Percentiles rank a stretch among this genome's conserved stretches.
These are phyloP conservation scores for Oreochromis mossambicus DNA, from an alignment of 2,797 vertebrate genomes.

Conservation along the genomic window DNA sequence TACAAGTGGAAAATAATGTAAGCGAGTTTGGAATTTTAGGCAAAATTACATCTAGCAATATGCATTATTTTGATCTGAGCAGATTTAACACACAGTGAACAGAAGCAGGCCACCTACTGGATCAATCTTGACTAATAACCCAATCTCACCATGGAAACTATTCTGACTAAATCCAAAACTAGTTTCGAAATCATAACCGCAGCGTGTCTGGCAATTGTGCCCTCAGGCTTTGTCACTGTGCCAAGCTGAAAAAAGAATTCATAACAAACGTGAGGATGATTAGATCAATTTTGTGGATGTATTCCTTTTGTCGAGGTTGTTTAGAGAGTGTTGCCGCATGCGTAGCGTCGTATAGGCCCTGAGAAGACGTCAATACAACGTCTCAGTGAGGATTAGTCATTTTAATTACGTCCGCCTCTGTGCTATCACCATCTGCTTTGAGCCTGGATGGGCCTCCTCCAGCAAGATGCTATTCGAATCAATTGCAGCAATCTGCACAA, in stretches of 20 bases:
- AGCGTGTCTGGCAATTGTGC: neutral
- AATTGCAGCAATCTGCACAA: constrained; percentile 66
- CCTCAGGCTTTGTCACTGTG: constrained; percentile 6
- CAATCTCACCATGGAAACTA: constrained; percentile 20
- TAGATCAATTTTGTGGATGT: neutral
- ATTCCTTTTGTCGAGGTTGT: constrained; percentile 3
- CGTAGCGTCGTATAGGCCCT: neutral
- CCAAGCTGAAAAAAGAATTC: constrained; percentile 14
- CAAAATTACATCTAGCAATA: neutral
- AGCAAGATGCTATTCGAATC: constrained; percentile 71
- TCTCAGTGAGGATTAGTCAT: constrained; percentile 70
- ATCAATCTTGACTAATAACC: constrained; percentile 13
- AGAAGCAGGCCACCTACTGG: neutral
- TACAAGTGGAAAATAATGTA: neutral
- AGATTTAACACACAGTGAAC: neutral
- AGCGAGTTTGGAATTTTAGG: constrained; percentile 5
- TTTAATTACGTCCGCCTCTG: constrained; percentile 78
- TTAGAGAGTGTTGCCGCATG: neutral
- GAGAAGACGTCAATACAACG: constrained; percentile 48
- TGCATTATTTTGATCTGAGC: neutral
- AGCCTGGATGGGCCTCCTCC: constrained; percentile 60
- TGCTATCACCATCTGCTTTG: constrained; percentile 67
- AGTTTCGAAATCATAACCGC: constrained; percentile 3
- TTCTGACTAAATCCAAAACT: neutral
- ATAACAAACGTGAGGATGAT: neutral